A percentile compares a stretch with the other conserved stretches of the same genome.
Evolutionary conservation across 2,113 vertebrate species (phyloP).

Genomic region (Gadus macrocephalus): DNA sequence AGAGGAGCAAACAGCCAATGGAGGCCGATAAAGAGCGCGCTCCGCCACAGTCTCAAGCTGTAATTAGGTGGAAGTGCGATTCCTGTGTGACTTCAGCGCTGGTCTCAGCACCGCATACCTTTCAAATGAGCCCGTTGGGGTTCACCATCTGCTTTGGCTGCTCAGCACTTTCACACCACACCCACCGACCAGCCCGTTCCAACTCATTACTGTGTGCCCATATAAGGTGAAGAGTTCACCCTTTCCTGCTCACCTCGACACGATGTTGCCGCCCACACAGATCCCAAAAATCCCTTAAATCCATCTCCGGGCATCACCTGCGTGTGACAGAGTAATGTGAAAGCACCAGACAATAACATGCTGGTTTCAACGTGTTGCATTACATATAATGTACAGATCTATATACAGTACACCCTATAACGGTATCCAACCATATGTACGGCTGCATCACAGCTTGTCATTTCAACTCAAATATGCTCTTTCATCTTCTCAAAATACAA

Average conservation of each 20-base stretch:
- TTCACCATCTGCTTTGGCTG: constrained; percentile 60
- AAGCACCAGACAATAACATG: constrained; percentile 43
- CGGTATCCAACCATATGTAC: too few relatives aligned
- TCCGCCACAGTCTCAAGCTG: constrained; percentile 55
- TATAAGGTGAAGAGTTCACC: constrained; percentile 51
- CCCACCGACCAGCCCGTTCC: constrained; percentile 54
- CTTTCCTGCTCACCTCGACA: constrained; percentile 45
- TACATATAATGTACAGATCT: too few relatives aligned
- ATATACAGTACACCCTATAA: too few relatives aligned
- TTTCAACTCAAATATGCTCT: neutral
- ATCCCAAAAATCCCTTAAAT: too few relatives aligned
- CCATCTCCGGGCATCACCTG: too few relatives aligned
- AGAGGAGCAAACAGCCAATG: constrained; percentile 57
- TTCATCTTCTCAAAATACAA: neutral
- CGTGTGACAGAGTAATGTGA: neutral
- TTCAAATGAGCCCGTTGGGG: constrained; percentile 63
- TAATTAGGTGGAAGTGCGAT: constrained; percentile 69
- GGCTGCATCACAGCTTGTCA: too few relatives aligned
- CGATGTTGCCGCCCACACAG: constrained; percentile 33
- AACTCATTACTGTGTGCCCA: constrained; percentile 62
- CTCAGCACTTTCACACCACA: constrained; percentile 68
- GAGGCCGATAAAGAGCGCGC: constrained; percentile 60
- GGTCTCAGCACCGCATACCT: constrained; percentile 50
- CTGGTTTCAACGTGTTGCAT: constrained; percentile 8
- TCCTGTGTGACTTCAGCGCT: constrained; percentile 50